Conservation (phyloP, 30 jellyfish, hydroid and myxozoan genomes). For the Aurelia sp. region DNA sequence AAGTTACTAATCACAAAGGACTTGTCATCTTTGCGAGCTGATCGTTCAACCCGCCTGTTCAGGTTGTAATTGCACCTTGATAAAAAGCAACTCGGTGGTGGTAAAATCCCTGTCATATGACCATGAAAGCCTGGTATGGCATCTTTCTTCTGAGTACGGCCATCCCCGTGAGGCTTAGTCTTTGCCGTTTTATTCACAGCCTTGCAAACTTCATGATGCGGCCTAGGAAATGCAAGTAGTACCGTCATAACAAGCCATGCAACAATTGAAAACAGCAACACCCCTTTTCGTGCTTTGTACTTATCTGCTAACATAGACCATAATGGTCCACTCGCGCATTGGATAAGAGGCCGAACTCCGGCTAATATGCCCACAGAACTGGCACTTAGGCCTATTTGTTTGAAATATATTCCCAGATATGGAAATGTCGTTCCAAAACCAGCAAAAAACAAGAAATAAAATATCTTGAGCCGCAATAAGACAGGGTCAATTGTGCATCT, state of each 20-base stretch:
- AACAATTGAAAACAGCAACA: slow-evolving; percentile 86
- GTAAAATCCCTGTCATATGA: slow-evolving; percentile 45
- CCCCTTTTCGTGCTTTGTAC: slow-evolving; percentile 83
- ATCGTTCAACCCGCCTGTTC: not conserved
- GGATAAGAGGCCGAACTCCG: slow-evolving; percentile 98
- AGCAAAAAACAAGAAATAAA: slow-evolving; percentile 91
- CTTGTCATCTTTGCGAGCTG: slow-evolving; percentile 18
- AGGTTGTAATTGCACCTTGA: not conserved
- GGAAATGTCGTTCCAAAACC: slow-evolving; percentile 99
- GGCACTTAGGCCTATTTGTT: slow-evolving; percentile 97
- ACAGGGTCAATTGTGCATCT: slow-evolving; percentile 83
- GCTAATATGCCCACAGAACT: slow-evolving; percentile 95
- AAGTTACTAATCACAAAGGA: slow-evolving; percentile 23
- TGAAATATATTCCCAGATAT: slow-evolving; percentile 93
- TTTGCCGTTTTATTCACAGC: slow-evolving; percentile 52
- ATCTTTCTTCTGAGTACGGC: slow-evolving; percentile 41
- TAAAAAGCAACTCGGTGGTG: slow-evolving; percentile 49
- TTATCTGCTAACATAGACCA: slow-evolving; percentile 98
- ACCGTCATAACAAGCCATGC: slow-evolving; percentile 99
- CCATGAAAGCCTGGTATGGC: slow-evolving; percentile 51
- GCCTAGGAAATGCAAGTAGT: slow-evolving; percentile 95
- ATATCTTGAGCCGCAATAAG: slow-evolving; percentile 73
- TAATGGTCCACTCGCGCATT: slow-evolving; percentile 98
- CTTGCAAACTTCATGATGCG: slow-evolving; percentile 85
- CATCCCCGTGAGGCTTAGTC: not conserved